Percentiles rank a stretch among this genome's conserved stretches.
Conservation (phyloP, 2,888 invertebrate genomes). For the Mimumesa dahlbomi region DNA sequence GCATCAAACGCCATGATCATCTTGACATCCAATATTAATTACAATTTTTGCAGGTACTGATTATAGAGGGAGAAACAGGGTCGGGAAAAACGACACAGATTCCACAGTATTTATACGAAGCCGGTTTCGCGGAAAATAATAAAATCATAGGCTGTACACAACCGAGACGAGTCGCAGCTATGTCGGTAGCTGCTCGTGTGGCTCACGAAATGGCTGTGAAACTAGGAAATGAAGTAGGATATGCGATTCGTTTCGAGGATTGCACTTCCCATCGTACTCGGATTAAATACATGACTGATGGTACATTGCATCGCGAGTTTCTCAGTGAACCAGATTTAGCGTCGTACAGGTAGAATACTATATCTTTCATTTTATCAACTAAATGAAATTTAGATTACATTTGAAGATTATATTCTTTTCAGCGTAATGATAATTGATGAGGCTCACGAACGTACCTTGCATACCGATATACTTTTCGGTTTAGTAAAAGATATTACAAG, state of each 20-base stretch:
- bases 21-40: not conserved
- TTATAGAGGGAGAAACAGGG: conserved; percentile 99
- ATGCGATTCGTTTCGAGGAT: conserved; percentile 98
- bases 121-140: conserved; percentile 91
- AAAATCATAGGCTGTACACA: conserved; percentile 97
- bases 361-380: conserved; percentile 3
- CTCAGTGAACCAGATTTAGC: conserved; percentile 97
- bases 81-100: conserved; percentile 99
- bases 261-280: conserved; percentile 98
- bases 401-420: conserved; percentile 11
- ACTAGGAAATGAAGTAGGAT: conserved; percentile 95
- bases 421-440: conserved; percentile 99
- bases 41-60: conserved; percentile 89
- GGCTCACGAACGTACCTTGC: conserved; percentile 98
- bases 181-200: conserved; percentile 99
- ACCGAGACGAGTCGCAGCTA: conserved; percentile 98
- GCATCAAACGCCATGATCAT: too few species aligned
- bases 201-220: conserved; percentile 99
- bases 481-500: conserved; percentile 97
- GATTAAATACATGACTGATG: conserved; percentile 99
- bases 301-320: conserved; percentile 98
- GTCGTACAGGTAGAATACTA: conserved; percentile 88
- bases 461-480: conserved; percentile 99
- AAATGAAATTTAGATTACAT: not conserved
- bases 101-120: conserved; percentile 97